Evolutionary conservation across 2,113 vertebrate genomes (phyloP).

Genomic region (Eretmochelys imbricata): DNA sequence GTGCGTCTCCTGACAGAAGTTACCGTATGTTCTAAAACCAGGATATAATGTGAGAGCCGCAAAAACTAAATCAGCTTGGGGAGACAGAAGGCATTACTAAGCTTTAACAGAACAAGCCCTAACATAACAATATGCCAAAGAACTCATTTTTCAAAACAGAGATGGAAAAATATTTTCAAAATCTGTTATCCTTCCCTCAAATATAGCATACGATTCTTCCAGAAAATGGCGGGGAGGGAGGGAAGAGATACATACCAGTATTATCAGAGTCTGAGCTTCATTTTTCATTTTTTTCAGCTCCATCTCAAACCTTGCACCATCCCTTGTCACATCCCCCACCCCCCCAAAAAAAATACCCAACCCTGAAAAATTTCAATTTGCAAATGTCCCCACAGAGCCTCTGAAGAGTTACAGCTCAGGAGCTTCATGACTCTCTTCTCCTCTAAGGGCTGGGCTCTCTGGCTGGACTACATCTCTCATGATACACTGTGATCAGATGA

Average conservation of each 20-base stretch:
- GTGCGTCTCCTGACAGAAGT: conserved; percentile 48
- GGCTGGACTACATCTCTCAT: neutral
- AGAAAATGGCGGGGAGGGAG: neutral
- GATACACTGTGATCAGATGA: neutral
- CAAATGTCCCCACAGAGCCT: neutral
- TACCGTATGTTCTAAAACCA: conserved; percentile 71
- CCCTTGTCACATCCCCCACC: neutral
- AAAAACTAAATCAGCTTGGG: conserved; percentile 78
- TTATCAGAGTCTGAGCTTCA: neutral
- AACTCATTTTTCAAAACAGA: conserved; percentile 76
- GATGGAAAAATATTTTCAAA: conserved; percentile 82
- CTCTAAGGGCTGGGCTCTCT: neutral
- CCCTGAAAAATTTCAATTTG: neutral
- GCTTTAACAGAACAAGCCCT: conserved; percentile 76
- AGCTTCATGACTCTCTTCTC: neutral
- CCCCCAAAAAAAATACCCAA: neutral
- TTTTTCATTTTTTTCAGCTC: neutral
- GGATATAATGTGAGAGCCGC: conserved; percentile 75
- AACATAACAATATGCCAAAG: conserved; percentile 75
- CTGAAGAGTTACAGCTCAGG: neutral
- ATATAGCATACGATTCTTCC: conserved; percentile 70
- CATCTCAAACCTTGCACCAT: conserved; percentile 15
- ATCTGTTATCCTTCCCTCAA: conserved; percentile 71
- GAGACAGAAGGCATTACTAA: conserved; percentile 79
- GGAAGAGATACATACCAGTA: neutral